phyloP scores from a whole-genome alignment of 2,888 invertebrate species.

The Drosophila fulvimacula region DNA sequence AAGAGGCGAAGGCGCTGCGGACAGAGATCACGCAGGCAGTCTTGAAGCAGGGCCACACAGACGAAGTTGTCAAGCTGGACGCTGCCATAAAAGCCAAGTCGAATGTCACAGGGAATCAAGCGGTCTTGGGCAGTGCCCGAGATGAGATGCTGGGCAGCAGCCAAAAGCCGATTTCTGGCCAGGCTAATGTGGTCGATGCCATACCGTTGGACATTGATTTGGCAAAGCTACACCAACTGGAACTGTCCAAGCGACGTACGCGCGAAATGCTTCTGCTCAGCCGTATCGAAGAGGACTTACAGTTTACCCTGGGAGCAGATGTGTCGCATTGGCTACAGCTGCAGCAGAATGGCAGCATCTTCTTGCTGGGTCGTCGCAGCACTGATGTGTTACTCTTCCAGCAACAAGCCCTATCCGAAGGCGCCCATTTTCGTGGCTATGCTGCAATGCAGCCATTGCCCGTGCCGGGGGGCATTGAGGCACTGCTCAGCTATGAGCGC shows the following conservation, averaged over 20 bases:
- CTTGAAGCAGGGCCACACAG: slow-evolving; percentile 41
- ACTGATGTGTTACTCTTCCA: slow-evolving; percentile 69
- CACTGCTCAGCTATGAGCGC: slow-evolving; percentile 69
- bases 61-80: slow-evolving; percentile 46
- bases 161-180: background rate
- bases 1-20: slow-evolving; percentile 48
- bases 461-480: slow-evolving; percentile 51
- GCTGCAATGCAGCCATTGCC: slow-evolving; percentile 44
- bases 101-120: background rate
- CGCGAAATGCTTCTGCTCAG: slow-evolving; percentile 80
- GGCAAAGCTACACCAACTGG: slow-evolving; percentile 71
- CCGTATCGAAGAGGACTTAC: slow-evolving; percentile 79
- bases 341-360: slow-evolving; percentile 66
- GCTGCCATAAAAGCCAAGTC: slow-evolving; percentile 34
- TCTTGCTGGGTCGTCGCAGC: slow-evolving; percentile 76
- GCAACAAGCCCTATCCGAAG: slow-evolving; percentile 31
- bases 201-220: slow-evolving; percentile 60
- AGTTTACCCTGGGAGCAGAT: slow-evolving; percentile 71
- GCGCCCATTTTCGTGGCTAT: slow-evolving; percentile 39
- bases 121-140: slow-evolving; percentile 10
- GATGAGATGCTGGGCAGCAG: slow-evolving; percentile 51
- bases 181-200: slow-evolving; percentile 73
- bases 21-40: slow-evolving; percentile 57
- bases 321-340: slow-evolving; percentile 81
- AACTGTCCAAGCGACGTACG: slow-evolving; percentile 74